Percentiles rank a stretch among this genome's conserved stretches.
Evolutionary conservation across 2,888 invertebrate species (phyloP).

Genomic region (Papilio gigon): DNA sequence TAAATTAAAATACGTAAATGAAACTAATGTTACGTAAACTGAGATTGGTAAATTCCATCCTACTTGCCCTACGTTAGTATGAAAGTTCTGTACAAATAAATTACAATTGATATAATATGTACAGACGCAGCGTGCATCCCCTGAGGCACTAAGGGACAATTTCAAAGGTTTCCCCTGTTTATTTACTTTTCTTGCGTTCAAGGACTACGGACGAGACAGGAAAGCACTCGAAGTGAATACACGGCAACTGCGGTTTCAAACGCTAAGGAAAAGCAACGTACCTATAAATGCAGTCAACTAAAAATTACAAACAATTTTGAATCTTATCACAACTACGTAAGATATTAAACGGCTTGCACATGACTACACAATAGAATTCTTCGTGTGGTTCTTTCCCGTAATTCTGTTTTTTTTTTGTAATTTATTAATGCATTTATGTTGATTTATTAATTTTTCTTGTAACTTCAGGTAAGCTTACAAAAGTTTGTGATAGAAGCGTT

Average conservation of each 20-base stretch:
- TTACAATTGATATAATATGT: conserved; percentile 42
- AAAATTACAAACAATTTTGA: conserved; percentile 20
- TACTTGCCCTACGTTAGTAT: neutral
- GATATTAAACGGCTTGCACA: too few species aligned
- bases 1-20: too few species aligned
- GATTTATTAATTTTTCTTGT: too few species aligned
- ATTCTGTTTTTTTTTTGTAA: too few species aligned
- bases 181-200: conserved; percentile 54
- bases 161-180: conserved; percentile 60
- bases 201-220: conserved; percentile 55
- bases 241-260: conserved; percentile 58
- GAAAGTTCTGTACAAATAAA: conserved; percentile 42
- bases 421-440: too few species aligned
- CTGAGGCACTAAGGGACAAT: conserved; percentile 64
- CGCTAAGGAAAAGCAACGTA: conserved; percentile 46
- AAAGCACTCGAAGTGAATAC: conserved; percentile 65
- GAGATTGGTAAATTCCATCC: too few species aligned
- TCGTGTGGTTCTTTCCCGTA: too few species aligned
- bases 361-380: too few species aligned
- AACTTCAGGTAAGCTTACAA: too few species aligned
- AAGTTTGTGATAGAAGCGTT: too few species aligned
- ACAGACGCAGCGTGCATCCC: conserved; percentile 53
- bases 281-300: conserved; percentile 41
- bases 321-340: too few species aligned
- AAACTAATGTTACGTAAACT: too few species aligned